These are phyloP conservation scores for Pasiphila rectangulata DNA, from an alignment of 2,888 invertebrate genomes.

Conservation along the genomic window DNA sequence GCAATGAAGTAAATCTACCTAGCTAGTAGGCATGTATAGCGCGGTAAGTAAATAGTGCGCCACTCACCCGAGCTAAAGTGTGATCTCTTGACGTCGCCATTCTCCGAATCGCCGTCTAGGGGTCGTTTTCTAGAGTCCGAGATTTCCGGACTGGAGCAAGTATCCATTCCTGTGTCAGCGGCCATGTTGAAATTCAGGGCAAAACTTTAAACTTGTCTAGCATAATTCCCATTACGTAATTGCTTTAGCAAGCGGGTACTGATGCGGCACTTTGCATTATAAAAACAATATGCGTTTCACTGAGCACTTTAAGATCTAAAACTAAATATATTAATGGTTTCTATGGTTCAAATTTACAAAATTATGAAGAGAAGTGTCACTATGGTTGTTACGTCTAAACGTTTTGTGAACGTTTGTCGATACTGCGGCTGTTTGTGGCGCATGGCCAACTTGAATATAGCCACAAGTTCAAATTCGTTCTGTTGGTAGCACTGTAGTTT, in stretches of 20 bases:
- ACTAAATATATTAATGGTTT: slow-evolving; percentile 62
- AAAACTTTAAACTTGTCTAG: slow-evolving; percentile 80
- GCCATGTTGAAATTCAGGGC: slow-evolving; percentile 88
- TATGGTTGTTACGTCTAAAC: slow-evolving; percentile 74
- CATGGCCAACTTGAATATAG: slow-evolving; percentile 65
- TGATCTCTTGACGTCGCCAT: slow-evolving; percentile 93
- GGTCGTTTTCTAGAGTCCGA: slow-evolving; percentile 94
- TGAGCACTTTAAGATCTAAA: slow-evolving; percentile 75
- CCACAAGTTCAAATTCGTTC: slow-evolving; percentile 44
- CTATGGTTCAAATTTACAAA: slow-evolving; percentile 67
- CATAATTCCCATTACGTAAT: slow-evolving; percentile 82
- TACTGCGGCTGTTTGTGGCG: slow-evolving; percentile 68
- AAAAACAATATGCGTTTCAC: slow-evolving; percentile 67
- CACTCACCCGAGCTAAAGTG: slow-evolving; percentile 94
- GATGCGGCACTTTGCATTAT: slow-evolving; percentile 73
- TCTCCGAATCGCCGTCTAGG: slow-evolving; percentile 92
- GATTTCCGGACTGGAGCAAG: slow-evolving; percentile 96
- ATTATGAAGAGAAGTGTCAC: slow-evolving; percentile 75
- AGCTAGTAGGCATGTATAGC: slow-evolving; percentile 38
- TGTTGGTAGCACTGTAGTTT: slow-evolving; percentile 63
- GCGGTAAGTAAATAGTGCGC: slow-evolving; percentile 42
- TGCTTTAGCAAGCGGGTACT: slow-evolving; percentile 69
- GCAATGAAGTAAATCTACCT: slow-evolving; percentile 56
- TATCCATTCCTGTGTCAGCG: slow-evolving; percentile 96
- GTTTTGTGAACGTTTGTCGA: slow-evolving; percentile 79